Evolutionary conservation across 2,888 invertebrate species (phyloP).

Genomic region (Erebia palarica): DNA sequence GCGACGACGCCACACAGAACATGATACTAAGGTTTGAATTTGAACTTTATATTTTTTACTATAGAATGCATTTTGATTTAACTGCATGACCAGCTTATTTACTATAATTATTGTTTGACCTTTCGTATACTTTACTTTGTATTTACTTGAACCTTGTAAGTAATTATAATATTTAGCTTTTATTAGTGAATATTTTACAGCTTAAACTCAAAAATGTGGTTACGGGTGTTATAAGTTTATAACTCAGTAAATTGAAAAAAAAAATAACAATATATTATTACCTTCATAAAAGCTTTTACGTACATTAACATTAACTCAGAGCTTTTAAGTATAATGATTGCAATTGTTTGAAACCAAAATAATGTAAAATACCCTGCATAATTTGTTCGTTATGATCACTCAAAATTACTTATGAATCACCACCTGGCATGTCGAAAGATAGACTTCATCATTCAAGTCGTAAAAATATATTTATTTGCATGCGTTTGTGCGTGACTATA

Average conservation of each 20-base stretch:
- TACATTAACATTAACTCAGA: neutral
- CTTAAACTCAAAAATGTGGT: neutral
- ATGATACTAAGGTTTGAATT: constrained; percentile 81
- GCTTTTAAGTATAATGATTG: neutral
- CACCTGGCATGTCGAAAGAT: constrained; percentile 2
- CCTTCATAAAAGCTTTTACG: neutral
- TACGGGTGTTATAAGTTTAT: neutral
- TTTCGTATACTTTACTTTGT: constrained; percentile 7
- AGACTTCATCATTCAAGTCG: constrained; percentile 3
- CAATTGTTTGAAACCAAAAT: neutral
- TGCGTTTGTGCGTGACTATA: constrained; percentile 23
- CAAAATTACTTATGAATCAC: neutral
- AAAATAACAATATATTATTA: neutral
- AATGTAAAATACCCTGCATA: neutral
- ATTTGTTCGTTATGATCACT: too few relatives aligned
- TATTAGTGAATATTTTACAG: neutral
- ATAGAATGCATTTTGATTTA: constrained; percentile 31
- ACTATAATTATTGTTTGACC: constrained; percentile 23
- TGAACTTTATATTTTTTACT: constrained; percentile 59
- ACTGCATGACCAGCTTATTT: constrained; percentile 16
- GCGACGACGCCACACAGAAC: constrained; percentile 79
- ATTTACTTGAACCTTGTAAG: constrained; percentile 8
- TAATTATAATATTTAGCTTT: neutral
- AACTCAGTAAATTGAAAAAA: neutral
- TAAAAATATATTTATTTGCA: constrained; percentile 15